Evolutionary conservation across 2,888 invertebrate genomes (phyloP).

Genomic region (Rhagium mordax): DNA sequence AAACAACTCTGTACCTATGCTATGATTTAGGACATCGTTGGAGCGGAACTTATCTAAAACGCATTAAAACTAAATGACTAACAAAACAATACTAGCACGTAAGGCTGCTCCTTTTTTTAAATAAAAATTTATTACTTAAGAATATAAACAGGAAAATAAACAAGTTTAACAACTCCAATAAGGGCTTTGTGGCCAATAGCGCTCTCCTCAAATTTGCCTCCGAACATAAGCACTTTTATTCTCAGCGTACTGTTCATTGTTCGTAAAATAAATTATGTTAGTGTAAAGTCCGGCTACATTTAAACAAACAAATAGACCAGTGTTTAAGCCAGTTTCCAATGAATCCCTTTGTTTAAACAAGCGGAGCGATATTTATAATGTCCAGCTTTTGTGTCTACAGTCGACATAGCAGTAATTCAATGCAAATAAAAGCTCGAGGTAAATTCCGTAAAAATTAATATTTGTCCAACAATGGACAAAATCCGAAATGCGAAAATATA

Average conservation of each 20-base stretch:
- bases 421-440: too few species aligned
- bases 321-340: not conserved
- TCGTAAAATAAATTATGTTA: not conserved
- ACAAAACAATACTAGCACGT: conserved; percentile 16
- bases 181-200: conserved; percentile 9
- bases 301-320: not conserved
- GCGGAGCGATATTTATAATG: not conserved
- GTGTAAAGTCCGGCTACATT: not conserved
- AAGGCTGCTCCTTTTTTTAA: not conserved
- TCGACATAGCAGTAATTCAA: too few species aligned
- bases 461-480: too few species aligned
- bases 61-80: conserved; percentile 2
- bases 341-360: conserved; percentile 4
- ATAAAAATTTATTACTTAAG: conserved; percentile 8
- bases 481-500: too few species aligned
- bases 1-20: not conserved
- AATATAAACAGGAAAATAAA: conserved; percentile 9
- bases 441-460: too few species aligned
- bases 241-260: conserved; percentile 5
- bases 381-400: not conserved
- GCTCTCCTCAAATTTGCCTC: not conserved
- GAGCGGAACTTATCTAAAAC: not conserved
- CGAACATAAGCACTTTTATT: conserved; percentile 6
- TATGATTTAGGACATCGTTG: conserved; percentile 1
- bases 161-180: conserved; percentile 8